These are phyloP conservation scores for Peromyscus maniculatus DNA, from an alignment of 2,113 vertebrate genomes.

Conservation along the genomic window DNA sequence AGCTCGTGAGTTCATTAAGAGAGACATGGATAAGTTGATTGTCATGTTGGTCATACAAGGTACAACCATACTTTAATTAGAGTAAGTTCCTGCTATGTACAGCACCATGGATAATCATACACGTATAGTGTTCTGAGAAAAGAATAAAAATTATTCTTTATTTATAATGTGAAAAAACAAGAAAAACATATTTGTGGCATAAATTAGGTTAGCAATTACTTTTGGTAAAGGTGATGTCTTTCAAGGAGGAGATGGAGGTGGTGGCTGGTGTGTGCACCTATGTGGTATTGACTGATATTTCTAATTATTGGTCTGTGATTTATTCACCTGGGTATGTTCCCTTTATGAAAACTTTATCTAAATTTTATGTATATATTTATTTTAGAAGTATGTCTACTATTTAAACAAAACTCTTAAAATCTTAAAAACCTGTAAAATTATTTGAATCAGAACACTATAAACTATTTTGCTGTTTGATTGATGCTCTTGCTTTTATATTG, in stretches of 20 bases:
- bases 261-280: fast-evolving
- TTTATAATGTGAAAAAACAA: background rate
- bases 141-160: background rate
- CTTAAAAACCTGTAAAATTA: background rate
- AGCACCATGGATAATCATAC: background rate
- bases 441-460: background rate
- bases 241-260: background rate
- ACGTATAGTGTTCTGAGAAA: constrained; percentile 2
- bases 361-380: background rate
- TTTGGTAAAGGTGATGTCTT: background rate
- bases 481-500: background rate
- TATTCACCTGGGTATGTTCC: background rate
- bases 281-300: background rate
- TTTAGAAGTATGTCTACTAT: background rate
- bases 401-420: background rate
- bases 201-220: background rate
- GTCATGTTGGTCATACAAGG: background rate
- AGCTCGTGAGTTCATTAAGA: background rate
- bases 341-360: background rate
- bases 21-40: background rate
- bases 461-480: background rate
- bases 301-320: background rate
- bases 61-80: background rate
- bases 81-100: background rate
- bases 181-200: background rate